A percentile compares a stretch with the other conserved stretches of the same genome.
phyloP scores from a whole-genome alignment of 1,140 invertebrate genomes.

The Zophobas atratus region DNA sequence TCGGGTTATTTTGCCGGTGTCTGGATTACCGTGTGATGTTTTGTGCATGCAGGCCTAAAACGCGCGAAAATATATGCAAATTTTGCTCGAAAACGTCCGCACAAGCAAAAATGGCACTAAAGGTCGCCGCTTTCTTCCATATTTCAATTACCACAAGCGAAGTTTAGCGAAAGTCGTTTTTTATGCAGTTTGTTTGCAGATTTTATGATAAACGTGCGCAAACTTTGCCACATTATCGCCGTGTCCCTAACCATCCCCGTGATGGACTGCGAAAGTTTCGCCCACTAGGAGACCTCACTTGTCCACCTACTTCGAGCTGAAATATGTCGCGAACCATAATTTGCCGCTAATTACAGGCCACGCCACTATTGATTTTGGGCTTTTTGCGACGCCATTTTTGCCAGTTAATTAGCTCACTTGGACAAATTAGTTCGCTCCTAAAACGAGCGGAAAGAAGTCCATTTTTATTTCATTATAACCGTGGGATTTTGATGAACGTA shows the following conservation, averaged over 20 bases:
- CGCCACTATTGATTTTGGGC: constrained; percentile 27
- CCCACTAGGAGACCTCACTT: constrained; percentile 27
- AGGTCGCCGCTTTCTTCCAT: constrained; percentile 33
- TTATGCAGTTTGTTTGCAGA: constrained; percentile 40
- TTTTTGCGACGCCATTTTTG: constrained; percentile 12
- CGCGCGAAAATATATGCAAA: constrained; percentile 31
- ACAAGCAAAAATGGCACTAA: constrained; percentile 30
- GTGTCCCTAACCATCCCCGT: constrained; percentile 32
- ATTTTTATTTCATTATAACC: constrained; percentile 31
- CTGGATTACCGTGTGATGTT: constrained; percentile 30
- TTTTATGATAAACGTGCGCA: constrained; percentile 34
- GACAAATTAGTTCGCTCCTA: constrained; percentile 7
- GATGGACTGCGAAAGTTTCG: constrained; percentile 40
- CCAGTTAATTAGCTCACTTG: constrained; percentile 17
- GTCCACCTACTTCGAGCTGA: constrained; percentile 29
- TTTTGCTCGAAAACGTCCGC: constrained; percentile 26
- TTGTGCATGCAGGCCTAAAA: constrained; percentile 20
- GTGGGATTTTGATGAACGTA: constrained; percentile 26
- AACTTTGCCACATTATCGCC: constrained; percentile 36
- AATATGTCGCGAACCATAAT: constrained; percentile 24
- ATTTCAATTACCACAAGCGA: constrained; percentile 37
- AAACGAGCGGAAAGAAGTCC: constrained; percentile 17
- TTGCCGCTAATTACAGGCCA: constrained; percentile 36
- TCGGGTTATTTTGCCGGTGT: constrained; percentile 27
- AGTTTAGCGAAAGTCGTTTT: constrained; percentile 32